phyloP scores from a whole-genome alignment of 2,888 invertebrate genomes.

The Acanthosepion pharaonis region DNA sequence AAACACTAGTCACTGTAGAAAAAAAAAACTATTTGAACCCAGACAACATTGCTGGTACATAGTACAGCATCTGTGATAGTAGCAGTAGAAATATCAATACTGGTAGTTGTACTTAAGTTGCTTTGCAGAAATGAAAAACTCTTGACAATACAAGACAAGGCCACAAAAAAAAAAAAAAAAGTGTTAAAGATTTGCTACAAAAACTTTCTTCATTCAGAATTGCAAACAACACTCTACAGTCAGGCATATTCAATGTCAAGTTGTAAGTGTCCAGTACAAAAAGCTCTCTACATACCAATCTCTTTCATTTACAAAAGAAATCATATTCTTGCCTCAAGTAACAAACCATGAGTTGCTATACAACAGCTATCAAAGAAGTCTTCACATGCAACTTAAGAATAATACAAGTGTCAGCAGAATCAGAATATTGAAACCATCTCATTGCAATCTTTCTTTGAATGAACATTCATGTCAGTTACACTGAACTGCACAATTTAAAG shows the following conservation, averaged over 20 bases:
- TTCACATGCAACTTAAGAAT: neutral
- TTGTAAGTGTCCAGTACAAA: no score
- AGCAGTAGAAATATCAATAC: neutral
- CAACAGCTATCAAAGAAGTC: neutral
- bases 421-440: no score
- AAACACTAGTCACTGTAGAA: neutral
- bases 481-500: no score
- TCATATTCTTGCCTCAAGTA: neutral
- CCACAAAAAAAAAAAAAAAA: neutral
- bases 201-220: neutral
- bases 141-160: neutral
- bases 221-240: no score
- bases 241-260: no score
- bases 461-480: no score
- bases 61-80: neutral
- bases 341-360: neutral
- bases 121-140: neutral
- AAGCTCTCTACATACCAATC: no score
- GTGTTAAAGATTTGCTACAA: neutral
- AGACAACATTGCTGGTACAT: neutral
- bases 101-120: neutral
- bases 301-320: neutral
- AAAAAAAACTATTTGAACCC: neutral
- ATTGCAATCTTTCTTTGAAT: no score
- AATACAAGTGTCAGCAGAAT: neutral